phyloP scores from a whole-genome alignment of 2,113 vertebrate species.

The Gymnorhina tibicen region DNA sequence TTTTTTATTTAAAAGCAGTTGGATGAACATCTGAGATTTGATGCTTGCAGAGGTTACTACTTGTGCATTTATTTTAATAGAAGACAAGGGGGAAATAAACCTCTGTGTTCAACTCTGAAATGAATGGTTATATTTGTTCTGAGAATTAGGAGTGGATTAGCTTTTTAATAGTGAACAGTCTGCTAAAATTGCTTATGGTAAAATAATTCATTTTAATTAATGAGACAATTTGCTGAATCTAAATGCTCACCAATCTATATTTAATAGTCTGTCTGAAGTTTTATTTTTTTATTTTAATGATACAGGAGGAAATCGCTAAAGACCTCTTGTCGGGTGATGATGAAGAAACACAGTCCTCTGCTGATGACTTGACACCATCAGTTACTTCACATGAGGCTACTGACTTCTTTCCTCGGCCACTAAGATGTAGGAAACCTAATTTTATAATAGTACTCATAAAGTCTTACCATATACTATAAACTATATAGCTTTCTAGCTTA shows the following conservation, averaged over 20 bases:
- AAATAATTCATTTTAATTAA: not conserved
- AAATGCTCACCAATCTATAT: not conserved
- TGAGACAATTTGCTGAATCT: not conserved
- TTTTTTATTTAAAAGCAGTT: not conserved
- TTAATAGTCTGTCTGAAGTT: not conserved
- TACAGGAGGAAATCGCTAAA: constrained; percentile 96
- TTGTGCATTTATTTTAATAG: not conserved
- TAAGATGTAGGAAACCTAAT: constrained; percentile 85
- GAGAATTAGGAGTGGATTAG: not conserved
- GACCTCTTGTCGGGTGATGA: constrained; percentile 96
- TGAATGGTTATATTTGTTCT: not conserved
- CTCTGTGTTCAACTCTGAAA: not conserved
- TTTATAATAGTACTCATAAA: not conserved
- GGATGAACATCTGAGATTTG: not conserved
- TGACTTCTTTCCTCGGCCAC: constrained; percentile 94
- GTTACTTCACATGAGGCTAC: constrained; percentile 97
- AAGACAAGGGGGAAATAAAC: not conserved
- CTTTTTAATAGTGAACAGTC: not conserved
- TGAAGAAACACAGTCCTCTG: constrained; percentile 98
- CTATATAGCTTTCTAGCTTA: not conserved
- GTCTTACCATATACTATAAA: not conserved
- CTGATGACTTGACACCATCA: constrained; percentile 95
- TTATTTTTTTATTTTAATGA: not conserved
- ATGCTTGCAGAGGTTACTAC: not conserved
- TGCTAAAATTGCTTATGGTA: not conserved